Evolutionary conservation across 2,113 vertebrate genomes (phyloP).

Genomic region (Microcebus jonahi): DNA sequence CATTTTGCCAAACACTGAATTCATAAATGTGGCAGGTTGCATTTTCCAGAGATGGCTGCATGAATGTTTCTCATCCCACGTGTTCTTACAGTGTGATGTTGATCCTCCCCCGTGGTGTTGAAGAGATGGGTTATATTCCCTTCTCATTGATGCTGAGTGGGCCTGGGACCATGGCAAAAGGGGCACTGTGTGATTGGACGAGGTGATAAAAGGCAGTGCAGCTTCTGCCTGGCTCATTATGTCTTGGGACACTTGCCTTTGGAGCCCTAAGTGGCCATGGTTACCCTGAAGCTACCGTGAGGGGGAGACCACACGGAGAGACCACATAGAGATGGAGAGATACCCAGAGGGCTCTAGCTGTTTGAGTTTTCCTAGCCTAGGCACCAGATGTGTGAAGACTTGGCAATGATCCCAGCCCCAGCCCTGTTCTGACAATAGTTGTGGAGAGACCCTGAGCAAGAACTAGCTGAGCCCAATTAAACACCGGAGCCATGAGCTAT

Average conservation of each 20-base stretch:
- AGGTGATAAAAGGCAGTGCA: neutral
- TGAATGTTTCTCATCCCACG: neutral
- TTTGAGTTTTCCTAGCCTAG: neutral
- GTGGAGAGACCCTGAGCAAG: neutral
- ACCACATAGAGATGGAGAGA: neutral
- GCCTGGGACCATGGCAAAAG: neutral
- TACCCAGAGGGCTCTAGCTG: neutral
- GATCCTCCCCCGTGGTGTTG: neutral
- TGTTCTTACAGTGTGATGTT: neutral
- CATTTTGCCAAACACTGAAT: slow-evolving; percentile 2
- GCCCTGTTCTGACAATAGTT: accelerated
- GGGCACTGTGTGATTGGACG: neutral
- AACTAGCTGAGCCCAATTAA: neutral
- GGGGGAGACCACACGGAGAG: neutral
- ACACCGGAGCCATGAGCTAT: neutral
- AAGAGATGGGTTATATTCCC: neutral
- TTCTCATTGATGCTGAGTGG: neutral
- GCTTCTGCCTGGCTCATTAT: neutral
- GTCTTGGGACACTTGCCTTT: neutral
- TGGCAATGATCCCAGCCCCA: neutral
- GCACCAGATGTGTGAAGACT: neutral
- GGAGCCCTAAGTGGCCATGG: neutral
- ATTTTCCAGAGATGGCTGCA: slow-evolving; percentile 30
- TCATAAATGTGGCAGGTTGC: neutral
- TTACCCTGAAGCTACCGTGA: neutral